These are phyloP conservation scores for Cyphomyrmex costatus DNA, from an alignment of 1,140 invertebrate genomes.

Conservation along the genomic window DNA sequence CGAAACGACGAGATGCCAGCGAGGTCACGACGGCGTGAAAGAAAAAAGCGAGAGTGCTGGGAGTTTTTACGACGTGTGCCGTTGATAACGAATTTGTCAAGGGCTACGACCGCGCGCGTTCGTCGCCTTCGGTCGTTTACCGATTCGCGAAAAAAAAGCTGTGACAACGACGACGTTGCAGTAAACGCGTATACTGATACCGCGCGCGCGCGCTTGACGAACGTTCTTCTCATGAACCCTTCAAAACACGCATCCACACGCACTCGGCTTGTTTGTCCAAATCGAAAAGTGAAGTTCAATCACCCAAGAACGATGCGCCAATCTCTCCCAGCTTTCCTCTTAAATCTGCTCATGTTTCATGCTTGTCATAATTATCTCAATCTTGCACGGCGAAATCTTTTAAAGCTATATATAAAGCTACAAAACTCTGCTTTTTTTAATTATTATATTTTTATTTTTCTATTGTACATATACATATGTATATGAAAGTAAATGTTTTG, in stretches of 20 bases:
- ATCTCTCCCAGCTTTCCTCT: neutral
- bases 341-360: neutral
- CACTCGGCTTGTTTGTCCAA: conserved; percentile 32
- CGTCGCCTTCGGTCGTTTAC: neutral
- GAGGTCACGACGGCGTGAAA: conserved; percentile 56
- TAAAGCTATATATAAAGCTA: neutral
- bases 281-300: conserved; percentile 46
- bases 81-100: conserved; percentile 61
- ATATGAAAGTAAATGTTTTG: neutral
- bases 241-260: conserved; percentile 28
- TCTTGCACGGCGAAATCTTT: neutral
- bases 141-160: neutral
- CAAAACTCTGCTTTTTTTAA: neutral
- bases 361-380: conserved; percentile 3
- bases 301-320: conserved; percentile 23
- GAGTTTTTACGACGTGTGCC: conserved; percentile 47
- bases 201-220: neutral
- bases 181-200: conserved; percentile 5
- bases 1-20: conserved; percentile 72
- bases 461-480: neutral
- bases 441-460: neutral
- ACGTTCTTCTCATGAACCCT: conserved; percentile 8
- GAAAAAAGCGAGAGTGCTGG: conserved; percentile 77
- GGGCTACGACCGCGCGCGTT: neutral
- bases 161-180: neutral